Conservation (phyloP, 2,888 invertebrate species). For the Cheilosia urbana region DNA sequence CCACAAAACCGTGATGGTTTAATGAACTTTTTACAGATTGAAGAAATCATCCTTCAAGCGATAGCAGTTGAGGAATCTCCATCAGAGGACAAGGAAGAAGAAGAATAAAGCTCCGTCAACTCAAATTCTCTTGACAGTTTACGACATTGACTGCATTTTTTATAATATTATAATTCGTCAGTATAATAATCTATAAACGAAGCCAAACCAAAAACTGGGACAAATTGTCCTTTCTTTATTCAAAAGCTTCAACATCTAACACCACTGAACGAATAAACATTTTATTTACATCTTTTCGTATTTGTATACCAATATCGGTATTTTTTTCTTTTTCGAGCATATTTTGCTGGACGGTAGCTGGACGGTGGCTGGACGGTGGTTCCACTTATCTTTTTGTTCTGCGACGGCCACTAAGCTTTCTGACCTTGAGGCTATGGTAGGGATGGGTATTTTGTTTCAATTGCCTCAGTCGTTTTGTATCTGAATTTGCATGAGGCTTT, state of each 20-base stretch:
- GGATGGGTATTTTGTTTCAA: background rate
- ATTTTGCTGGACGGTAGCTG: background rate
- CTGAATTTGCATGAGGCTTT: background rate
- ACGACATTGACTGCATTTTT: constrained; percentile 18
- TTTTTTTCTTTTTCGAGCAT: background rate
- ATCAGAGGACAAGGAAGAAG: constrained; percentile 29
- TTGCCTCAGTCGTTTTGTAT: background rate
- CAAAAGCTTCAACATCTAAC: constrained; percentile 17
- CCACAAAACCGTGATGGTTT: background rate
- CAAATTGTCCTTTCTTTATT: background rate
- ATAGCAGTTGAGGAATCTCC: constrained; percentile 76
- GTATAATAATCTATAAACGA: background rate
- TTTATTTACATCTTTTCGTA: constrained; percentile 14
- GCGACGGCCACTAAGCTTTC: background rate
- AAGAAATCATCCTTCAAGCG: constrained; percentile 82
- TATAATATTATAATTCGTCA: background rate
- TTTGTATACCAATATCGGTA: constrained; percentile 8
- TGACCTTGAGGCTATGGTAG: background rate
- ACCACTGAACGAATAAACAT: constrained; percentile 9
- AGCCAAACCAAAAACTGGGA: background rate
- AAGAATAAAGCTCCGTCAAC: background rate
- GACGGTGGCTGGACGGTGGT: background rate
- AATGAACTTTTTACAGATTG: constrained; percentile 77
- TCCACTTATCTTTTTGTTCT: background rate
- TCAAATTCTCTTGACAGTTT: constrained; percentile 3